phyloP scores from a whole-genome alignment of 2,113 vertebrate genomes.

The human region GRCh38 chr4:139090001-139090500 shows the following conservation, averaged over 20 bases:
- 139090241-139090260: background rate
- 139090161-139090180: background rate
- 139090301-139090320: background rate
- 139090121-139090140: background rate
- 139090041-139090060: background rate
- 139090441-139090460: background rate
- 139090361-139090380: background rate
- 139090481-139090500: background rate
- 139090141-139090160: background rate
- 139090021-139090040: background rate
- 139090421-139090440: conserved; percentile 33
- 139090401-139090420: background rate
- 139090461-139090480: background rate
- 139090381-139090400: background rate
- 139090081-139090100: background rate
- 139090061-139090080: no score
- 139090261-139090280: background rate
- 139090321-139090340: conserved; percentile 13
- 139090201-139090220: no score
- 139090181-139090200: no score
- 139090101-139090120: background rate
- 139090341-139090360: background rate
- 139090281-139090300: background rate
- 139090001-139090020: background rate
- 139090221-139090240: background rate